phyloP scores from a whole-genome alignment of 2,888 invertebrate species.

The Subacronicta megacephala region DNA sequence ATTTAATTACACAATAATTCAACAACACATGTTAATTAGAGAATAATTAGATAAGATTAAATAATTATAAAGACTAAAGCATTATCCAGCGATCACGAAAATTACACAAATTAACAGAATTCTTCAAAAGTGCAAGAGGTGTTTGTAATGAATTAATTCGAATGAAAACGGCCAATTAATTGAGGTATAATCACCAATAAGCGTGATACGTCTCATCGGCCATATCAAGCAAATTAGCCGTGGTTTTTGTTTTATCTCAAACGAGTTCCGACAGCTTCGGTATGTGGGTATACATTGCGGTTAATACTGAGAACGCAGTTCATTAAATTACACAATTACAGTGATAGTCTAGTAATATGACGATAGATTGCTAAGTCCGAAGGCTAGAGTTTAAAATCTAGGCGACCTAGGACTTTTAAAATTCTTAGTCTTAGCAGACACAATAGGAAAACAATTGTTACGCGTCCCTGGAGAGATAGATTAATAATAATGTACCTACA shows the following conservation, averaged over 20 bases:
- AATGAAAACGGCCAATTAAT: slow-evolving; percentile 69
- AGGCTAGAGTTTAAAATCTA: too few relatives aligned
- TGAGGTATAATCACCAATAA: slow-evolving; percentile 67
- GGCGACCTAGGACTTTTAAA: too few relatives aligned
- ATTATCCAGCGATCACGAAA: slow-evolving; percentile 53
- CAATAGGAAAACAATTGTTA: too few relatives aligned
- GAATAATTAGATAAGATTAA: slow-evolving; percentile 61
- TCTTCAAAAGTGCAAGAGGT: slow-evolving; percentile 49
- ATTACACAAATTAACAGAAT: slow-evolving; percentile 59
- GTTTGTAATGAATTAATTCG: slow-evolving; percentile 67
- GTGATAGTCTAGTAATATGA: too few relatives aligned
- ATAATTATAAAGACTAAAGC: too few relatives aligned
- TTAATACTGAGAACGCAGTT: slow-evolving; percentile 18
- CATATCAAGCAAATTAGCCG: slow-evolving; percentile 71
- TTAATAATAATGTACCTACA: too few relatives aligned
- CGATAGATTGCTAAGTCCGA: too few relatives aligned
- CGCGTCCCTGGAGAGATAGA: too few relatives aligned
- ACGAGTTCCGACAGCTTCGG: slow-evolving; percentile 55
- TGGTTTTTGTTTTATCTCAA: slow-evolving; percentile 62
- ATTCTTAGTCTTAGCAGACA: too few relatives aligned
- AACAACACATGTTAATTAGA: slow-evolving; percentile 74
- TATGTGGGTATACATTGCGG: slow-evolving; percentile 44
- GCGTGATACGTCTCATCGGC: slow-evolving; percentile 66
- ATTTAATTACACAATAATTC: slow-evolving; percentile 81
- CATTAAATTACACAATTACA: slow-evolving; percentile 15